phyloP scores from a whole-genome alignment of 2,888 invertebrate genomes.

The Leuctra nigra region DNA sequence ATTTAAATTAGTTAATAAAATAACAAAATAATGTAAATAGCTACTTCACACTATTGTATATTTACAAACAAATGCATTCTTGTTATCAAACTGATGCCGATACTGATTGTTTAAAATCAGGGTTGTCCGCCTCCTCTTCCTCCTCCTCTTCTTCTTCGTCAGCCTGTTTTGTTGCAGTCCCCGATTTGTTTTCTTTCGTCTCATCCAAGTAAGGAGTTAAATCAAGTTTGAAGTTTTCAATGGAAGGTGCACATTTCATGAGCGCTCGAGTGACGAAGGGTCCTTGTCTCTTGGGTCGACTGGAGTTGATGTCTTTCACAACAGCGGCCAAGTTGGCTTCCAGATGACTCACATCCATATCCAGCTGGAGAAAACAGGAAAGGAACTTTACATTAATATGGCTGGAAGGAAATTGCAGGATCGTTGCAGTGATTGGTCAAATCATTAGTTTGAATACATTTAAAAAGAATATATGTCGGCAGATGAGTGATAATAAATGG shows the following conservation, averaged over 20 bases:
- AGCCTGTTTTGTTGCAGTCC: conserved; percentile 12
- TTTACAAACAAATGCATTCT: too few relatives aligned
- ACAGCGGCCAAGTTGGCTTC: conserved; percentile 65
- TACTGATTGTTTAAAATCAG: too few relatives aligned
- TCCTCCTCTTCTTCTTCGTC: conserved; percentile 31
- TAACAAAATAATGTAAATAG: too few relatives aligned
- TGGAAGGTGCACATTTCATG: conserved; percentile 47
- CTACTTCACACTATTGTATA: too few relatives aligned
- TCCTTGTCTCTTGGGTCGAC: conserved; percentile 60
- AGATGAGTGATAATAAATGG: too few relatives aligned
- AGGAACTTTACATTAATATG: not conserved
- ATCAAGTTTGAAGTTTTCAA: conserved; percentile 62
- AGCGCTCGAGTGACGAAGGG: conserved; percentile 61
- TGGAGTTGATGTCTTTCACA: conserved; percentile 55
- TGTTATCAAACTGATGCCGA: too few relatives aligned
- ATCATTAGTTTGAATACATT: too few relatives aligned
- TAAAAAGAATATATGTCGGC: too few relatives aligned
- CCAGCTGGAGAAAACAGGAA: conserved; percentile 49
- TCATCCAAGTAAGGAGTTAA: conserved; percentile 36
- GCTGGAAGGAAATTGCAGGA: too few relatives aligned
- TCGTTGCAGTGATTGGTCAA: too few relatives aligned
- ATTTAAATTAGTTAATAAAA: too few relatives aligned
- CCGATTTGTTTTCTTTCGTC: not conserved
- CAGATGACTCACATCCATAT: conserved; percentile 63
- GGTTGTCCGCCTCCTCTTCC: conserved; percentile 36